A percentile compares a stretch with the other conserved stretches of the same genome.
Evolutionary conservation across 2,888 invertebrate genomes (phyloP).

Genomic region (Himalopsyche tibetana): DNA sequence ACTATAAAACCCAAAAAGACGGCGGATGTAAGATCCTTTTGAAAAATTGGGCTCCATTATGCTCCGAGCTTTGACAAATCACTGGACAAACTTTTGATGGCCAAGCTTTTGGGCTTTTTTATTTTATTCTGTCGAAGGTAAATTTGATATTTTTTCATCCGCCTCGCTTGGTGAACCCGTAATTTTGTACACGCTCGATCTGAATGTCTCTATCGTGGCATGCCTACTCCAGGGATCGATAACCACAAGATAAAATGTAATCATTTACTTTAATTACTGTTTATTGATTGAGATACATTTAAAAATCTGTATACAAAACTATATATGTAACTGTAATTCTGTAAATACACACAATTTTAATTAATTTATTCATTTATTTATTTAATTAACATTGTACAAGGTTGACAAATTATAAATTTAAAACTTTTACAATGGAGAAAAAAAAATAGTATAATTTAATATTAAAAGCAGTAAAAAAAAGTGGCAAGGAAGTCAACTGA

Average conservation of each 20-base stretch:
- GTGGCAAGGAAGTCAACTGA: too few relatives aligned
- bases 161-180: constrained; percentile 1
- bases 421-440: too few relatives aligned
- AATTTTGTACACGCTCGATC: constrained; percentile 36
- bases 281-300: too few relatives aligned
- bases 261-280: too few relatives aligned
- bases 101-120: neutral
- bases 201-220: constrained; percentile 25
- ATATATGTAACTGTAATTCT: too few relatives aligned
- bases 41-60: constrained; percentile 24
- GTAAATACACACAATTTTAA: too few relatives aligned
- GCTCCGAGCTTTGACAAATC: constrained; percentile 36
- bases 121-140: constrained; percentile 3
- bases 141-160: constrained; percentile 42
- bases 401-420: too few relatives aligned
- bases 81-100: constrained; percentile 38
- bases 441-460: too few relatives aligned
- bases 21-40: constrained; percentile 28
- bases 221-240: neutral
- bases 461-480: too few relatives aligned
- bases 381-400: too few relatives aligned
- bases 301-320: too few relatives aligned
- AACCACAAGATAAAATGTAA: neutral
- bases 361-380: too few relatives aligned
- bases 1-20: constrained; percentile 27